Percentiles rank a stretch among this genome's conserved stretches.
Evolutionary conservation across 2,797 vertebrate genomes (phyloP).

Genomic region (Strix occidentalis): DNA sequence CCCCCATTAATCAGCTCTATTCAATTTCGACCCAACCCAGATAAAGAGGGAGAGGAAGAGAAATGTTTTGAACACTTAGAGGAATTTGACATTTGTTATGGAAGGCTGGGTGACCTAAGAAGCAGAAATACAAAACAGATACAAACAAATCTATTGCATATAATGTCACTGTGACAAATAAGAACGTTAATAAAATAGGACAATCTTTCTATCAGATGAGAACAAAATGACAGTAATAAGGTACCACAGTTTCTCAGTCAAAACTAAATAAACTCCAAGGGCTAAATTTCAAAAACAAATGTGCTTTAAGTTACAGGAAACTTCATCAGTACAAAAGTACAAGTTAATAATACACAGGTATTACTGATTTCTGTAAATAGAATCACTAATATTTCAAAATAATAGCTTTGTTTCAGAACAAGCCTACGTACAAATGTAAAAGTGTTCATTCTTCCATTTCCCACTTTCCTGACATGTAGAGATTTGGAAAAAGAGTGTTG

Average conservation of each 20-base stretch:
- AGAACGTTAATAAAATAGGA: not conserved
- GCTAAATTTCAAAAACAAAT: not conserved
- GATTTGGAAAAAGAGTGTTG: not conserved
- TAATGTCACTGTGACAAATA: not conserved
- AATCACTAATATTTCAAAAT: not conserved
- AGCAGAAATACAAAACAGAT: slow-evolving; percentile 1
- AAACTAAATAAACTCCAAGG: not conserved
- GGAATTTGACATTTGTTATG: not conserved
- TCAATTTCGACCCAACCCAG: not conserved
- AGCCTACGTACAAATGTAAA: not conserved
- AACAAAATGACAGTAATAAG: not conserved
- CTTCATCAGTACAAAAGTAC: not conserved
- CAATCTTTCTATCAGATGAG: not conserved
- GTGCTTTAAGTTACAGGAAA: not conserved
- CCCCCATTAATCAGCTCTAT: slow-evolving; percentile 2
- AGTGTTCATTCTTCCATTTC: not conserved
- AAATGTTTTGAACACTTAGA: not conserved
- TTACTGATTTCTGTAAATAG: not conserved
- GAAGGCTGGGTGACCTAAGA: not conserved
- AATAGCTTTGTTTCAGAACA: not conserved
- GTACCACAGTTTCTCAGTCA: not conserved
- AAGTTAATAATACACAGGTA: not conserved
- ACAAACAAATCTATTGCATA: not conserved
- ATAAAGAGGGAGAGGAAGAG: not conserved
- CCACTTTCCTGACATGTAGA: not conserved